Percentiles rank a stretch among this genome's conserved stretches.
These are phyloP conservation scores for Trachelipus rathkii DNA, from an alignment of 1,140 invertebrate genomes.

Conservation along the genomic window DNA sequence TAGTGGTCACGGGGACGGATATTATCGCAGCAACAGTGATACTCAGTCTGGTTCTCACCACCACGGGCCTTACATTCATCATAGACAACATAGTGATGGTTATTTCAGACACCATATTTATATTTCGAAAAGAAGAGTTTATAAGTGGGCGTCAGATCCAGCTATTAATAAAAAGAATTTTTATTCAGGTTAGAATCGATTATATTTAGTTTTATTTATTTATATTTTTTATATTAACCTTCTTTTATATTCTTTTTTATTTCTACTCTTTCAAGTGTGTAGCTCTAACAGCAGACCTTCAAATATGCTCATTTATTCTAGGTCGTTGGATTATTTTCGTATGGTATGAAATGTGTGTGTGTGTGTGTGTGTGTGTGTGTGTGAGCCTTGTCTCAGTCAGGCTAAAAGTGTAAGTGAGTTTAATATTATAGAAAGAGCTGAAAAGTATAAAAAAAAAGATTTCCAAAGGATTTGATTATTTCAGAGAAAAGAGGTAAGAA, in stretches of 20 bases:
- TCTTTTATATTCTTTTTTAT: neutral
- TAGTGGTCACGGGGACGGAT: conserved; percentile 30
- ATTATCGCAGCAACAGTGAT: neutral
- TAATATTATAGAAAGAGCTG: too few species aligned
- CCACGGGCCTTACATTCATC: conserved; percentile 27
- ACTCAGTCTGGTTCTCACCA: conserved; percentile 30
- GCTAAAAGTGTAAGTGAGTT: too few species aligned
- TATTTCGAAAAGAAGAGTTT: conserved; percentile 19
- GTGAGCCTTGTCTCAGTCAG: too few species aligned
- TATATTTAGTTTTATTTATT: neutral
- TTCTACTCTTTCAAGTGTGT: neutral
- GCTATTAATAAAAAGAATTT: neutral
- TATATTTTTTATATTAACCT: neutral
- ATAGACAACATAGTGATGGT: neutral
- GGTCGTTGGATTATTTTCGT: neutral
- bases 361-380: too few species aligned
- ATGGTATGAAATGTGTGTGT: neutral
- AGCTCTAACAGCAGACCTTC: neutral
- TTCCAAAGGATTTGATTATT: too few species aligned
- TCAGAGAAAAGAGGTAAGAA: too few species aligned
- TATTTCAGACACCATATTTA: conserved; percentile 33
- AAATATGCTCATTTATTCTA: neutral
- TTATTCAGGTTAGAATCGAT: neutral
- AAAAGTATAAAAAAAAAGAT: too few species aligned
- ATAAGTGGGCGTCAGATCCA: conserved; percentile 3